Conservation (phyloP, 1,140 invertebrate genomes). For the Mya arenaria region DNA sequence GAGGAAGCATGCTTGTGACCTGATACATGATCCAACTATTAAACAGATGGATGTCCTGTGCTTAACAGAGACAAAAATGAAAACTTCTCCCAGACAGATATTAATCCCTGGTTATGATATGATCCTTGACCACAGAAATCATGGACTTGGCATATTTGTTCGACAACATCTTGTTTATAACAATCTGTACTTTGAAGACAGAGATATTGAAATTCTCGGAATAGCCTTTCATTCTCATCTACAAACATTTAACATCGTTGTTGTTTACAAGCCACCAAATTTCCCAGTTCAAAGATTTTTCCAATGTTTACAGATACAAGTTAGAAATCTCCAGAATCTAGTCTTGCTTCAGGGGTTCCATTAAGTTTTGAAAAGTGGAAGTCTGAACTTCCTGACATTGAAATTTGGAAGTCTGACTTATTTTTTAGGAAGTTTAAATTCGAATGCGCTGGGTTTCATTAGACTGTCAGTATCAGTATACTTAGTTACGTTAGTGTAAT, state of each 20-base stretch:
- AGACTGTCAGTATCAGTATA: too few relatives aligned
- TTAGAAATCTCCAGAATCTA: conserved; percentile 33
- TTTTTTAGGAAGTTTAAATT: too few relatives aligned
- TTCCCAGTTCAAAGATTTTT: conserved; percentile 32
- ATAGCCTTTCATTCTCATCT: background rate
- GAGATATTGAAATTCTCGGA: conserved; percentile 27
- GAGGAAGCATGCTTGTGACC: conserved; percentile 11
- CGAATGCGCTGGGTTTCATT: too few relatives aligned
- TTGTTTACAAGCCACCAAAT: conserved; percentile 21
- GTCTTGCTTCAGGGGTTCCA: background rate
- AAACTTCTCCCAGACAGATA: conserved; percentile 12
- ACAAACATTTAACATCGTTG: conserved; percentile 20
- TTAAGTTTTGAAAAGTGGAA: background rate
- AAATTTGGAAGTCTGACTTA: too few relatives aligned
- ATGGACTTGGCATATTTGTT: conserved; percentile 37
- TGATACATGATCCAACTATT: conserved; percentile 15
- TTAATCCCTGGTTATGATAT: conserved; percentile 14
- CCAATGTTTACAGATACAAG: conserved; percentile 28
- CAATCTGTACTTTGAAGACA: conserved; percentile 22
- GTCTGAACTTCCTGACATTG: background rate
- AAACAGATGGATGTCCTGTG: conserved; percentile 21
- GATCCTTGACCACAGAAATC: conserved; percentile 15
- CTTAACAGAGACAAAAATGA: conserved; percentile 29
- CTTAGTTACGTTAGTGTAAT: too few relatives aligned
- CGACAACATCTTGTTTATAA: background rate